These are phyloP conservation scores for Myotis pilosus DNA, from an alignment of 2,797 vertebrate species.

Conservation along the genomic window DNA sequence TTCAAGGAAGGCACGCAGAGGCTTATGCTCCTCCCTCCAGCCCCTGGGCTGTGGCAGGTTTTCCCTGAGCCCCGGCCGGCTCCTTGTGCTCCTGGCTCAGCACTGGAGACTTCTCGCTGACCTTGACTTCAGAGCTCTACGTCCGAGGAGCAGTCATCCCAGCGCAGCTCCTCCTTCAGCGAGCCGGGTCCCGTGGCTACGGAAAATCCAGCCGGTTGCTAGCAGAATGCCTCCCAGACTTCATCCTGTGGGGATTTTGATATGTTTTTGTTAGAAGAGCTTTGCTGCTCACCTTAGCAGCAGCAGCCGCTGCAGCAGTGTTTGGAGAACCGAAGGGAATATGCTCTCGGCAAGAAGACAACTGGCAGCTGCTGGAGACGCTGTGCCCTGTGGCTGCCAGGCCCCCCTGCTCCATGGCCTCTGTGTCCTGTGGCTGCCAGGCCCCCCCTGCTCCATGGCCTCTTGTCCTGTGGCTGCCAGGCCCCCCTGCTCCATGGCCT, in stretches of 20 bases:
- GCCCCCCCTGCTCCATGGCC: neutral
- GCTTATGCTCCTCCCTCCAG: rapidly evolving
- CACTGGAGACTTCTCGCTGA: neutral
- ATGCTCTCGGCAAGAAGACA: neutral
- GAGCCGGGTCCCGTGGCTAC: rapidly evolving
- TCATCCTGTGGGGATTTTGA: neutral
- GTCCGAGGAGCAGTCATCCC: neutral
- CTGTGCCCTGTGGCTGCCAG: too few species aligned
- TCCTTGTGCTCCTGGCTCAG: neutral
- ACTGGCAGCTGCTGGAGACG: neutral
- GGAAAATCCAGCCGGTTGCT: neutral
- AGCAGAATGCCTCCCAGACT: neutral
- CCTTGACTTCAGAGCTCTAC: neutral
- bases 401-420: neutral
- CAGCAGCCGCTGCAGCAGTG: neutral
- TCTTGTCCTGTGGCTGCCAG: too few species aligned
- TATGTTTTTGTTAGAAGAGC: slow-evolving; percentile 18
- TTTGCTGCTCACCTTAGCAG: neutral
- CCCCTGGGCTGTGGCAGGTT: too few species aligned
- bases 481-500: neutral
- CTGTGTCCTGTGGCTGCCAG: too few species aligned
- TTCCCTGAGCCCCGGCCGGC: too few species aligned
- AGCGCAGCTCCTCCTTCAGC: neutral
- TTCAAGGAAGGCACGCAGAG: neutral
- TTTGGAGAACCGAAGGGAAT: neutral